Conservation (phyloP, 2,113 vertebrate genomes). For the Oceanodroma tethys region DNA sequence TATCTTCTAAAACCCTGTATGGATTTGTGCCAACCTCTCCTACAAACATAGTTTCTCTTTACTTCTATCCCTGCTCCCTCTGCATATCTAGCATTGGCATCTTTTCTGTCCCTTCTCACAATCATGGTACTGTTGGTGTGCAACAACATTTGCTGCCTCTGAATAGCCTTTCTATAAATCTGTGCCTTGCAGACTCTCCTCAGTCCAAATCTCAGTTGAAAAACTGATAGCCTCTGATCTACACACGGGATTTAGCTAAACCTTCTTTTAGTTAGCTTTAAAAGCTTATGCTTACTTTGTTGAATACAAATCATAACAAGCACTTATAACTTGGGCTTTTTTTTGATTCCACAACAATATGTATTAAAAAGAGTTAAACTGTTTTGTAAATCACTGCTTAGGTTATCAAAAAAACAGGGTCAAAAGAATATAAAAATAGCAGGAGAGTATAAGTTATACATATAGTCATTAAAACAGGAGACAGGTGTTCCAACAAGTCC, state of each 20-base stretch:
- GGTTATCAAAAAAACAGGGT: background rate
- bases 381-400: background rate
- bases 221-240: conserved; percentile 21
- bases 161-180: conserved; percentile 59
- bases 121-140: conserved; percentile 60
- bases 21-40: conserved; percentile 60
- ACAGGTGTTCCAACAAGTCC: background rate
- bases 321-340: background rate
- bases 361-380: background rate
- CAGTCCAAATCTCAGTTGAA: background rate
- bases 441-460: background rate
- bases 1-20: conserved; percentile 44
- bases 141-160: conserved; percentile 51
- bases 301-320: background rate
- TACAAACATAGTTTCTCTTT: conserved; percentile 59
- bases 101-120: conserved; percentile 57
- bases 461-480: background rate
- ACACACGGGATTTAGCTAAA: background rate
- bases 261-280: background rate
- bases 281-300: background rate
- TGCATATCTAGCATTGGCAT: conserved; percentile 63
- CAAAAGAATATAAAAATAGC: background rate
- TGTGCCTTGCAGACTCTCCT: conserved; percentile 3
- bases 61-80: conserved; percentile 26
- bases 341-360: background rate